Evolutionary conservation across 2,113 vertebrate genomes (phyloP), one percentile per base, ranked within the genome.

Genomic region (Setophaga kirtlandii): DNA sequence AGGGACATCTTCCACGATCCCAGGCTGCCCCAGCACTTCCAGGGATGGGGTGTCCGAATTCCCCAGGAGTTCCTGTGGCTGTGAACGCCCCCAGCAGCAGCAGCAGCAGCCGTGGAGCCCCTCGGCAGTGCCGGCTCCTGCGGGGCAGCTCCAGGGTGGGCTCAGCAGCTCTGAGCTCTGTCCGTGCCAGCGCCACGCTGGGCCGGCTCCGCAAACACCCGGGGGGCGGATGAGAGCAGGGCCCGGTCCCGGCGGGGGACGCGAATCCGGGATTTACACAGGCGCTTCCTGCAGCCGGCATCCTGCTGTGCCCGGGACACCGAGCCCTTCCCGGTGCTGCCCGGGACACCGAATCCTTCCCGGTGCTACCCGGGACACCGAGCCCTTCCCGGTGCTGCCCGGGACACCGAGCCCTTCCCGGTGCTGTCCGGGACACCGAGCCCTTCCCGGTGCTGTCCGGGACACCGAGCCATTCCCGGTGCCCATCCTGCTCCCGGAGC

Each of bases 131-230:
- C 42, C 13, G 2, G 28, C 69, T 77, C 74, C 69, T 23, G 81
- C 76, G 2, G 15, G 27, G 52, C 71, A 42, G 59, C 87, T 83
- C 52, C 21, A 0, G 64, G 39, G 81, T 59, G 90, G 85, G 88
- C 88, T 60, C 62, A 65, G 79, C 65, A 10, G 46, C 55, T 52
- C n/a, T 4, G 86, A 10, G 53, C 52, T 13, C 60, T 53, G 42
- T 17, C 33, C 4, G 44, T 86, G 92, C 83, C 90, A 86, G 90
- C 5, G 9, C 44, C 94, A 86, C 18, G 58, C 94, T 83, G 94
- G 62, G 93, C 82, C 11, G 52, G 91, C 94, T 95, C 93, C 49
- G 19, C 79, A 93, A 88, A 85, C 94, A 83, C 39, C 56, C 10
- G 1, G 5, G 20, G 44, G 33, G 64, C 68, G 81, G 94, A 92